These are phyloP conservation scores for Hapalemur alaotrensis DNA, from an alignment of 2,797 vertebrate genomes.

Conservation along the genomic window DNA sequence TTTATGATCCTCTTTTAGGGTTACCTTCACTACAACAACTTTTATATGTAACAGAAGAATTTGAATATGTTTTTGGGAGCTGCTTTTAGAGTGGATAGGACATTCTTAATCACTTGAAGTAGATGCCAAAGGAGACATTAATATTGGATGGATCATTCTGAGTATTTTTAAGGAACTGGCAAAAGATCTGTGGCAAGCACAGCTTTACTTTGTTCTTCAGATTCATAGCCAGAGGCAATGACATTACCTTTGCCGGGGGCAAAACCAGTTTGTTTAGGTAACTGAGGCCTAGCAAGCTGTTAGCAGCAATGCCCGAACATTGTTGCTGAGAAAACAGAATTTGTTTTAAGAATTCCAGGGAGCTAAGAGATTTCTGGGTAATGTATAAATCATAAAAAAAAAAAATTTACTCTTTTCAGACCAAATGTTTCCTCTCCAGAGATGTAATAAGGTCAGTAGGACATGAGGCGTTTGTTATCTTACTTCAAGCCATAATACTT, in stretches of 20 bases:
- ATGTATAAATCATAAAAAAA: not conserved
- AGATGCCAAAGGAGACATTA: not conserved
- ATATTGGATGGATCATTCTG: not conserved
- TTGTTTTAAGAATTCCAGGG: slow-evolving; percentile 43
- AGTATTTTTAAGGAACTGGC: slow-evolving; percentile 22
- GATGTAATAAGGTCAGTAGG: not conserved
- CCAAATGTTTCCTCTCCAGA: not conserved
- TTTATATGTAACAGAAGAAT: not conserved
- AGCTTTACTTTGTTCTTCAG: slow-evolving; percentile 32
- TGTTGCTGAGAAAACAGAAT: slow-evolving; percentile 11
- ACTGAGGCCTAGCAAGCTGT: not conserved
- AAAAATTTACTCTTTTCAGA: not conserved
- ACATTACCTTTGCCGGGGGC: not conserved
- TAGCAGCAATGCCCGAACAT: not conserved
- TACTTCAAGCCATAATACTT: not conserved
- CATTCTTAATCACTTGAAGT: slow-evolving; percentile 9
- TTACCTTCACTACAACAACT: not conserved
- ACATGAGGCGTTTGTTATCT: not conserved
- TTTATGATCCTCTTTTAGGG: slow-evolving; percentile 1
- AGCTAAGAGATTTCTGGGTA: slow-evolving; percentile 31
- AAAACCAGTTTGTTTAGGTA: slow-evolving; percentile 16
- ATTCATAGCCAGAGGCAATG: slow-evolving; percentile 8
- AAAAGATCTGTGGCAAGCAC: not conserved
- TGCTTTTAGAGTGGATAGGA: not conserved
- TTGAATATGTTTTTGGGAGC: not conserved